Evolutionary conservation across 2,113 vertebrate species (phyloP).

Genomic region (Promerops cafer): DNA sequence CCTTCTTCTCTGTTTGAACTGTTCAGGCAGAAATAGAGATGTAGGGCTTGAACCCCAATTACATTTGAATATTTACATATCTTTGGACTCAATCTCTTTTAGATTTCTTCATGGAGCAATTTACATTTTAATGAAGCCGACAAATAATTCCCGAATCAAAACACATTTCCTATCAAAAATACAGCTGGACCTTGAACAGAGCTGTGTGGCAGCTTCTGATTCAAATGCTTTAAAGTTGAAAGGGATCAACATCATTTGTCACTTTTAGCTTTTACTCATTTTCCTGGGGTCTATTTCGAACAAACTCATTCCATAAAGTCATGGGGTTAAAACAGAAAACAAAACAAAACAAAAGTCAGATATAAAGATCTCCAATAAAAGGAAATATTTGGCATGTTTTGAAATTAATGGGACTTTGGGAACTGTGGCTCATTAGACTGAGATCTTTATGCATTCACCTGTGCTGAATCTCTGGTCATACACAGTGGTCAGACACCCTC

Average conservation of each 20-base stretch:
- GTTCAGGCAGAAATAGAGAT: neutral
- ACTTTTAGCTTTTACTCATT: neutral
- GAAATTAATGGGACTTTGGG: neutral
- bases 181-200: neutral
- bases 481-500: neutral
- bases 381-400: neutral
- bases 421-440: neutral
- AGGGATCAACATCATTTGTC: neutral
- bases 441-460: neutral
- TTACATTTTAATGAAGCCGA: conserved; percentile 37
- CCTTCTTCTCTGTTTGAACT: neutral
- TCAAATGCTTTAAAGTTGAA: neutral
- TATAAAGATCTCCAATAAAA: neutral
- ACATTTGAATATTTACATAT: conserved; percentile 41
- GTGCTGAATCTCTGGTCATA: neutral
- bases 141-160: conserved; percentile 24
- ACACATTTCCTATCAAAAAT: conserved; percentile 5
- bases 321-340: neutral
- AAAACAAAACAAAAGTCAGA: neutral
- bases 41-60: conserved; percentile 28
- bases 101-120: conserved; percentile 17
- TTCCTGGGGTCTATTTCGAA: neutral
- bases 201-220: neutral
- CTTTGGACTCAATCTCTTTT: neutral
- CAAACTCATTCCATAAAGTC: neutral